Base-by-base conservation (phyloP, 2,797 vertebrate species). In the Cynodonichthys magdalenae region DNA sequence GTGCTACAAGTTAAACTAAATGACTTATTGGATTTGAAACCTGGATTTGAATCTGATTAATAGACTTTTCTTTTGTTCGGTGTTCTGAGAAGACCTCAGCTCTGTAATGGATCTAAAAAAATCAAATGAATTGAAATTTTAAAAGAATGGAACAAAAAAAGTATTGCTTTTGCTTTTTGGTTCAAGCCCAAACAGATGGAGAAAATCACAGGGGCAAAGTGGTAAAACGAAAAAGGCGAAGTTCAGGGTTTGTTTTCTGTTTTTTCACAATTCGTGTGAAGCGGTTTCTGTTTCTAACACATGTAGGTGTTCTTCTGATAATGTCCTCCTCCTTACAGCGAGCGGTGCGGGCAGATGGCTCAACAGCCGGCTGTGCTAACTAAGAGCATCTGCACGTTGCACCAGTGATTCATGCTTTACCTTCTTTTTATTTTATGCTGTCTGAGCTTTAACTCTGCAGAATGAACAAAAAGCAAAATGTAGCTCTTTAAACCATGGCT, bases 261-360 rank as follows among this genome's bases (percentile, higher is more conserved):
- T 17, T 45, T 5, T 6, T 45, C 42, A 45, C 42, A 45, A 17
- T n/a, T 45, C 17, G 42, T 17, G 42, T n/a, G 24, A 24, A 34
- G 31, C 7, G 5, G 42, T 45, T 45, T 17, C 3, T 15, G 5
- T 45, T 45, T 1, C 42, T 7, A 61, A 15, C 36, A 47, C 29
- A 57, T 42, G 58, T 59, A 57, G 31, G 29, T 62, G 53, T 61
- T 48, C 61, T 52, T 57, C 48, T 52, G 6, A 57, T 46, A 3
- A 52, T 59, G 42, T 59, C 14, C 15, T 53, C 14, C 28, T 34
- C 61, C 54, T 52, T 34, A n/a, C 51, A 66, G 41, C 47, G 28
- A 61, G 61, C 9, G 12, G 41, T 47, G 20, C 8, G 7, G 29
- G 49, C 69, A 71, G 62, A 60, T 66, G 58, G 53, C 31, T 42